These are phyloP conservation scores for Drosophila pegasa DNA, from an alignment of 2,888 invertebrate genomes.

Conservation along the genomic window DNA sequence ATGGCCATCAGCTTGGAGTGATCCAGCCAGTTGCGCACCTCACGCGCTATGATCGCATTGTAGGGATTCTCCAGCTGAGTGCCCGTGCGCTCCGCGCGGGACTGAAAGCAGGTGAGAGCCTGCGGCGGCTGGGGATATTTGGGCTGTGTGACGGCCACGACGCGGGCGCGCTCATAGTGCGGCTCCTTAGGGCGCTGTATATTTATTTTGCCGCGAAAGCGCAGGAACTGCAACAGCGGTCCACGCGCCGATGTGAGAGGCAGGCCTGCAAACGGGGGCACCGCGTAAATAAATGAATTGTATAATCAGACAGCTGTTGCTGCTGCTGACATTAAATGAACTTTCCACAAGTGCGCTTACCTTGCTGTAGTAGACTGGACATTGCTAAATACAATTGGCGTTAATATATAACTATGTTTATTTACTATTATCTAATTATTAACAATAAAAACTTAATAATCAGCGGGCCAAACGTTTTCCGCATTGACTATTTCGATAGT, in stretches of 20 bases:
- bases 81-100: slow-evolving; percentile 62
- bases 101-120: slow-evolving; percentile 86
- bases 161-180: slow-evolving; percentile 89
- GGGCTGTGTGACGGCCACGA: slow-evolving; percentile 89
- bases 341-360: slow-evolving; percentile 23
- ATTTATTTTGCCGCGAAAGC: slow-evolving; percentile 91
- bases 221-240: slow-evolving; percentile 86
- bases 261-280: slow-evolving; percentile 41
- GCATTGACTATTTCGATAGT: slow-evolving; percentile 20
- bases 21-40: slow-evolving; percentile 89
- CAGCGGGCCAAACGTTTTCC: not conserved
- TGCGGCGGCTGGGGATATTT: slow-evolving; percentile 86
- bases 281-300: slow-evolving; percentile 36
- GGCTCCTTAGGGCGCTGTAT: slow-evolving; percentile 90
- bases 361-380: slow-evolving; percentile 53
- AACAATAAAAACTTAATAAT: slow-evolving; percentile 9
- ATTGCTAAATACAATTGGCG: slow-evolving; percentile 14
- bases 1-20: slow-evolving; percentile 90
- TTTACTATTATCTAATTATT: slow-evolving; percentile 13
- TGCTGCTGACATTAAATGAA: not conserved
- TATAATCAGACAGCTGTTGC: slow-evolving; percentile 43
- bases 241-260: slow-evolving; percentile 55
- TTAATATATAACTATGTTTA: not conserved
- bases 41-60: slow-evolving; percentile 89
- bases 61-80: slow-evolving; percentile 88